Conservation (phyloP, 1,140 invertebrate genomes). For the Papilio glaucus region DNA sequence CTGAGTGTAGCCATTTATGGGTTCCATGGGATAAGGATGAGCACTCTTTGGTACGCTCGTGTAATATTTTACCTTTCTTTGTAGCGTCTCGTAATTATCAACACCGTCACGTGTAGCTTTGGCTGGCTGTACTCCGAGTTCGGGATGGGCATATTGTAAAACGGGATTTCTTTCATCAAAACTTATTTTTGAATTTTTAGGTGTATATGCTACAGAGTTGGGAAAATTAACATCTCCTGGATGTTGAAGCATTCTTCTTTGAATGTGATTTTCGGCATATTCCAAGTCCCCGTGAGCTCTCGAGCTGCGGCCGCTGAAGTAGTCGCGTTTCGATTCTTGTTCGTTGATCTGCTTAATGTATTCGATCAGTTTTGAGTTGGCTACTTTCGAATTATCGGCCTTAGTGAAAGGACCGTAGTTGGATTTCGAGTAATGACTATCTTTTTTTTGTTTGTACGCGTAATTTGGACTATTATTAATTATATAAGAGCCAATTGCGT, state of each 20-base stretch:
- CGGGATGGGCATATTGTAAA: constrained; percentile 90
- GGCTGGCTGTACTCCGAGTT: constrained; percentile 89
- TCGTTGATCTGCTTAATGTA: constrained; percentile 87
- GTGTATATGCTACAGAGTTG: constrained; percentile 85
- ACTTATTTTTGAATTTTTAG: constrained; percentile 80
- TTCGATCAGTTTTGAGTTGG: constrained; percentile 84
- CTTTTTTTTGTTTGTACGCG: constrained; percentile 76
- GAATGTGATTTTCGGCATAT: constrained; percentile 84
- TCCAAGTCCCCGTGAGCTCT: constrained; percentile 78
- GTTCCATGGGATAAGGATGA: constrained; percentile 80
- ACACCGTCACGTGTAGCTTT: constrained; percentile 83
- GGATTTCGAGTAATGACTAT: constrained; percentile 71
- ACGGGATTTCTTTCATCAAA: constrained; percentile 89
- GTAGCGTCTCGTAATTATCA: constrained; percentile 65
- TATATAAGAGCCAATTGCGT: constrained; percentile 64
- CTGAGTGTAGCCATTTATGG: constrained; percentile 80
- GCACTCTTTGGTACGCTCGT: constrained; percentile 74
- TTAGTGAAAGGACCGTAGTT: constrained; percentile 85
- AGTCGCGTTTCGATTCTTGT: constrained; percentile 84
- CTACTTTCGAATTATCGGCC: constrained; percentile 83
- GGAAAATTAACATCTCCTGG: constrained; percentile 86
- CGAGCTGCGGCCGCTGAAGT: constrained; percentile 82
- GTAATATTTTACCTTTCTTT: constrained; percentile 78
- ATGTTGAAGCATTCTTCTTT: constrained; percentile 88
- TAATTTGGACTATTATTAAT: constrained; percentile 69